Evolutionary conservation across 1,140 invertebrate species (phyloP).

Genomic region (Drosophila elegans): DNA sequence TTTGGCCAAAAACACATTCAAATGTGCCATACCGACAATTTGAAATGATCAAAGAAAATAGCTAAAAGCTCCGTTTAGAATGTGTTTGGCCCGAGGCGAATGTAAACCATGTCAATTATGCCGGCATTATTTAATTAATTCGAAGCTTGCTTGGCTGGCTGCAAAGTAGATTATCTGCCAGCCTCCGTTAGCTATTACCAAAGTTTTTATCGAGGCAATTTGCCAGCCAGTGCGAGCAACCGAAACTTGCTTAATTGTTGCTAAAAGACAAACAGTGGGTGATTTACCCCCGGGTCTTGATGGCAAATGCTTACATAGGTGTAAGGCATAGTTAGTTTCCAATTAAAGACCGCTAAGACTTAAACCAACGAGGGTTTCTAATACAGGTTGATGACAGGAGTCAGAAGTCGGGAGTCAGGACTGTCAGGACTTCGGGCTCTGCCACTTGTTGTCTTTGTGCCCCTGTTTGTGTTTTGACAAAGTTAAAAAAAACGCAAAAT

Average conservation of each 20-base stretch:
- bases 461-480: slow-evolving; percentile 40
- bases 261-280: slow-evolving; percentile 16
- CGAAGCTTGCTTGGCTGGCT: neutral
- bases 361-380: slow-evolving; percentile 4
- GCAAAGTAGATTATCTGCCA: slow-evolving; percentile 24
- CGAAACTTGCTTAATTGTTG: slow-evolving; percentile 37
- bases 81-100: slow-evolving; percentile 13
- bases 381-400: slow-evolving; percentile 2
- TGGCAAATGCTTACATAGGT: slow-evolving; percentile 17
- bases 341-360: slow-evolving; percentile 51
- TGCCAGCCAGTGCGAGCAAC: slow-evolving; percentile 4
- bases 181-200: slow-evolving; percentile 16
- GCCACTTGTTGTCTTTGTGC: slow-evolving; percentile 41
- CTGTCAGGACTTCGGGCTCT: neutral
- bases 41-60: slow-evolving; percentile 27
- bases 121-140: slow-evolving; percentile 40
- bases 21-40: neutral
- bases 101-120: slow-evolving; percentile 5
- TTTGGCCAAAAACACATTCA: slow-evolving; percentile 3
- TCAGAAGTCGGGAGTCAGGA: neutral
- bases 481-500: slow-evolving; percentile 33
- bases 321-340: slow-evolving; percentile 56
- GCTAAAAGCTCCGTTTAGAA: neutral
- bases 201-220: slow-evolving; percentile 31
- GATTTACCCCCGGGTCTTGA: neutral